These are phyloP conservation scores for Australoheros facetus DNA, from an alignment of 2,797 vertebrate genomes.

Conservation along the genomic window DNA sequence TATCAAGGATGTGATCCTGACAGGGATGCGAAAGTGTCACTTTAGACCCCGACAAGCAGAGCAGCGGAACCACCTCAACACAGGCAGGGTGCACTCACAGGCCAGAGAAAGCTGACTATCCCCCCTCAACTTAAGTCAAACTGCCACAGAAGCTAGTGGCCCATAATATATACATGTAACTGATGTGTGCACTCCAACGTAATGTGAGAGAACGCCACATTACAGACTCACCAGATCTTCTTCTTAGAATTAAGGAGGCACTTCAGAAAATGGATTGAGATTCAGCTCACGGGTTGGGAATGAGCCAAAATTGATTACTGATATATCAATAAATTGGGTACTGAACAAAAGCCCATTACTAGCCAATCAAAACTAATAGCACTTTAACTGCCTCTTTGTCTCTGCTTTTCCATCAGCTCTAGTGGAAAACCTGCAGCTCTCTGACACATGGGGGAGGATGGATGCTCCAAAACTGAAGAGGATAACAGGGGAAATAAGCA, in stretches of 20 bases:
- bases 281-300: slow-evolving; percentile 55
- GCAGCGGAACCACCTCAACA: slow-evolving; percentile 12
- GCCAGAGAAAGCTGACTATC: slow-evolving; percentile 10
- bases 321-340: slow-evolving; percentile 68
- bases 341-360: slow-evolving; percentile 66
- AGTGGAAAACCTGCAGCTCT: slow-evolving; percentile 21
- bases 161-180: slow-evolving; percentile 26
- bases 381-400: slow-evolving; percentile 62
- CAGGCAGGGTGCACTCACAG: slow-evolving; percentile 36
- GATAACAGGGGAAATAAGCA: slow-evolving; percentile 15
- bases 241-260: slow-evolving; percentile 23
- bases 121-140: background rate
- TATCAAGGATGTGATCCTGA: slow-evolving; percentile 71
- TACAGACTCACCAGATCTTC: slow-evolving; percentile 36
- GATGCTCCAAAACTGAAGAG: slow-evolving; percentile 25
- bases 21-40: slow-evolving; percentile 76
- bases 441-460: background rate
- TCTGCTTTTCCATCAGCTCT: slow-evolving; percentile 41
- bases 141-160: slow-evolving; percentile 8
- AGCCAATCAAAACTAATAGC: slow-evolving; percentile 67
- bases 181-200: slow-evolving; percentile 21
- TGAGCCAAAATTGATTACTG: slow-evolving; percentile 61
- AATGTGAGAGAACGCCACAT: slow-evolving; percentile 26
- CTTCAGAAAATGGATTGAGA: slow-evolving; percentile 67
- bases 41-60: slow-evolving; percentile 52